Evolutionary conservation across 2,113 vertebrate genomes (phyloP).

Genomic region (Clupea harengus): DNA sequence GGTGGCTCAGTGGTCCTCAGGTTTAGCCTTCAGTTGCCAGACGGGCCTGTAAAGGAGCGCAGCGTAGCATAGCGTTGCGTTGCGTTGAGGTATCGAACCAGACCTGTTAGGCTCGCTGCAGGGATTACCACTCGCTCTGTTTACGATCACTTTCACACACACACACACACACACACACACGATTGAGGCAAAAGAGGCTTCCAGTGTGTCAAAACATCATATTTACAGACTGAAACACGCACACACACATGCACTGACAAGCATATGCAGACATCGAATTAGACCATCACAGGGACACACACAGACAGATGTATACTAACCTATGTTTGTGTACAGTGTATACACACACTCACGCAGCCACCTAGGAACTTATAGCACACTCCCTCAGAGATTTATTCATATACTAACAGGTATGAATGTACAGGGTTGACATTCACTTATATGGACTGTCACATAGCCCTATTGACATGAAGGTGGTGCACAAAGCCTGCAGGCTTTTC

Average conservation of each 20-base stretch:
- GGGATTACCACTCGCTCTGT: background rate
- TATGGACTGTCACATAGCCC: background rate
- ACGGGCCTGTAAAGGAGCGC: background rate
- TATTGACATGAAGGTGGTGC: background rate
- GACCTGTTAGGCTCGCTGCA: background rate
- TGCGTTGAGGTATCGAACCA: background rate
- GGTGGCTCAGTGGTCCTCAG: background rate
- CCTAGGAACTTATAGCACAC: background rate
- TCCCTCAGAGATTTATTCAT: background rate
- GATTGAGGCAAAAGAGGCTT: background rate
- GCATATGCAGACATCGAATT: background rate
- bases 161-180: background rate
- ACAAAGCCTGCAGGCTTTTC: background rate
- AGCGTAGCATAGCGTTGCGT: background rate
- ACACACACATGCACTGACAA: background rate
- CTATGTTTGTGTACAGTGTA: conserved; percentile 45
- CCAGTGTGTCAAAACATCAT: background rate
- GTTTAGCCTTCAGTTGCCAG: background rate
- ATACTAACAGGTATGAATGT: background rate
- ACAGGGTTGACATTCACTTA: background rate
- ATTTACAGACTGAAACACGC: background rate
- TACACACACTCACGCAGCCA: conserved; percentile 37
- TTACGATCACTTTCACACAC: background rate
- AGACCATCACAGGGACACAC: background rate
- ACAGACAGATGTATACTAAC: conserved; percentile 44